Percentiles rank a stretch among this genome's conserved stretches.
These are phyloP conservation scores for Vulpes ferrilata DNA, from an alignment of 2,113 vertebrate species.

Conservation along the genomic window DNA sequence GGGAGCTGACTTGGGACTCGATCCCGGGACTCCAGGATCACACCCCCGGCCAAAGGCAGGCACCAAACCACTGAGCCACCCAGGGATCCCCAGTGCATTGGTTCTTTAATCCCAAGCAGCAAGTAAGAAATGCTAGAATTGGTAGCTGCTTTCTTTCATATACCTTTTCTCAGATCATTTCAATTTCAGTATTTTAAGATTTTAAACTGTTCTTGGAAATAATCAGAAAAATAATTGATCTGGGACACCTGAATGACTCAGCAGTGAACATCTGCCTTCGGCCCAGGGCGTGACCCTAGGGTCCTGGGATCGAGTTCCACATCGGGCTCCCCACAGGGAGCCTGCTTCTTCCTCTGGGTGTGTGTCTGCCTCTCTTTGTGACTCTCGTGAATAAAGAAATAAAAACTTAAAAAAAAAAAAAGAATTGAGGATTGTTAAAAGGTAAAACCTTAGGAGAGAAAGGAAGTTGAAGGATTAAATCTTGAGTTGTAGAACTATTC, in stretches of 20 bases:
- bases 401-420: neutral
- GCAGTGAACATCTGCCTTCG: no score
- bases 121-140: neutral
- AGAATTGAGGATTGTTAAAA: neutral
- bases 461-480: neutral
- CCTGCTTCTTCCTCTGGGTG: no score
- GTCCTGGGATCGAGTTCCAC: no score
- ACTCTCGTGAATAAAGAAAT: no score
- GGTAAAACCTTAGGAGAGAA: slow-evolving; percentile 24
- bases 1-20: no score
- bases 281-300: no score
- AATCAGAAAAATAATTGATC: slow-evolving; percentile 6
- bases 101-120: neutral
- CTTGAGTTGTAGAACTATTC: neutral
- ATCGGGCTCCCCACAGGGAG: no score
- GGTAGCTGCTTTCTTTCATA: neutral
- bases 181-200: neutral
- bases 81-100: neutral
- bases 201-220: slow-evolving; percentile 10
- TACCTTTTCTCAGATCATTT: neutral
- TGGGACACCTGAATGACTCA: no score
- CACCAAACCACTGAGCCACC: no score
- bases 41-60: no score
- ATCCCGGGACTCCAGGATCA: no score
- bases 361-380: no score